These are phyloP conservation scores for Acromyrmex echinatior DNA, from an alignment of 1,140 invertebrate genomes.

Conservation along the genomic window DNA sequence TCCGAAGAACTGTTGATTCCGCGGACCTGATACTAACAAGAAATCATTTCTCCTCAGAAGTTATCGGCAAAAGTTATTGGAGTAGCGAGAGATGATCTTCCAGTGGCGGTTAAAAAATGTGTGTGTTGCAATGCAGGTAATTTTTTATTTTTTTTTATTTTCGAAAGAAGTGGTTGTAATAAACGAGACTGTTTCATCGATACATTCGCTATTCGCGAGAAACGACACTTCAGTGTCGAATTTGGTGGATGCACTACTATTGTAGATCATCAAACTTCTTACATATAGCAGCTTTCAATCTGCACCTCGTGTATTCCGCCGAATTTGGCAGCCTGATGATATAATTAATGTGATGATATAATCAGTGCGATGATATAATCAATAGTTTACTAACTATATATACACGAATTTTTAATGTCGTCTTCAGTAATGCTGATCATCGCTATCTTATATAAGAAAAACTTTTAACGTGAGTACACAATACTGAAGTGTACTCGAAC, in stretches of 20 bases:
- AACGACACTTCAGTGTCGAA: background rate
- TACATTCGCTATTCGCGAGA: constrained; percentile 58
- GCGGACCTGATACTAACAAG: background rate
- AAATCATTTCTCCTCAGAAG: constrained; percentile 76
- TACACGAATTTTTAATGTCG: constrained; percentile 35
- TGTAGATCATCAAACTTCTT: background rate
- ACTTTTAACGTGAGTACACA: background rate
- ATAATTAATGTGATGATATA: background rate
- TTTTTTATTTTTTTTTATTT: constrained; percentile 36
- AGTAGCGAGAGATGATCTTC: constrained; percentile 85
- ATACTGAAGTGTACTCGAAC: background rate
- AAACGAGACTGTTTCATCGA: constrained; percentile 47
- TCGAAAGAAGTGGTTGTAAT: constrained; percentile 47
- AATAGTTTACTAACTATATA: constrained; percentile 11
- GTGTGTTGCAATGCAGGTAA: constrained; percentile 30
- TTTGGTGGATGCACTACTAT: background rate
- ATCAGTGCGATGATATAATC: background rate
- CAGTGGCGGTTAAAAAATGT: constrained; percentile 61
- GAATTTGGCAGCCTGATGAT: background rate
- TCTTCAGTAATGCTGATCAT: background rate
- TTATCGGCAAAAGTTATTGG: constrained; percentile 85
- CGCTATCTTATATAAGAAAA: constrained; percentile 4
- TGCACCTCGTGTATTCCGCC: background rate
- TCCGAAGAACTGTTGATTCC: constrained; percentile 4
- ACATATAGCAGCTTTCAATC: background rate